Base-by-base conservation (phyloP, 2,113 vertebrate genomes). In the Dolichallabes microphthalmus region DNA sequence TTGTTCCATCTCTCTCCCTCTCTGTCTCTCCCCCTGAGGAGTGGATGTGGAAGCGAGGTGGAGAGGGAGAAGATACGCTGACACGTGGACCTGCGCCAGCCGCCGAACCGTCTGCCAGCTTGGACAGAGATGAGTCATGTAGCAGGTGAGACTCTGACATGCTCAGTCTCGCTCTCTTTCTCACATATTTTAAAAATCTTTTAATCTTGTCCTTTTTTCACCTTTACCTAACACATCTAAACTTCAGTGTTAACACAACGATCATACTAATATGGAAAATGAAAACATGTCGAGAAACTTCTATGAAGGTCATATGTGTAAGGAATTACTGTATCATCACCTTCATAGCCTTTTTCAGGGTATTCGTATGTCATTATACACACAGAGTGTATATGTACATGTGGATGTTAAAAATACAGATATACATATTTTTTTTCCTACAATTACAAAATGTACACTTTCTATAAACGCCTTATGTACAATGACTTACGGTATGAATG, bases 71-170 rank as follows among this genome's bases (percentile, higher is more conserved):
- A 79, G 53, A 74, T 81, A 84, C 78, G 20, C 86, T 86, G 82
- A 84, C 82, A 85, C 61, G 22, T 89, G 87, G 82, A 85, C 17
- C 58, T 4, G 17, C 13, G 87, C 88, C 88, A 89, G 74, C 20
- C 35, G 20, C 66, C 64, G 64, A 60, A 86, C 76, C 76, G 13
- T 71, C 53, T 84, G 85, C 86, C 88, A 89, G 85, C 66, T 85
- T 82, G 87, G 88, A 88, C 77, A 69, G 77, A 85, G 88, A 86
- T 89, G 75, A 86, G 74, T 88, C 86, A 35, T 63, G 45, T 57
- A 85, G 69, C 85, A 89, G 86, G 85, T 79, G 84, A 87, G 80
- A 83, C 57, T 80, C 55, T 74, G 52, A 55, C 76, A 50, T 53
- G 15, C 35, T 25, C 69, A 50, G 20, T 55, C 57, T 58, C 20